These are phyloP conservation scores for Desmodus rotundus DNA, from an alignment of 2,113 vertebrate species.

Conservation along the genomic window DNA sequence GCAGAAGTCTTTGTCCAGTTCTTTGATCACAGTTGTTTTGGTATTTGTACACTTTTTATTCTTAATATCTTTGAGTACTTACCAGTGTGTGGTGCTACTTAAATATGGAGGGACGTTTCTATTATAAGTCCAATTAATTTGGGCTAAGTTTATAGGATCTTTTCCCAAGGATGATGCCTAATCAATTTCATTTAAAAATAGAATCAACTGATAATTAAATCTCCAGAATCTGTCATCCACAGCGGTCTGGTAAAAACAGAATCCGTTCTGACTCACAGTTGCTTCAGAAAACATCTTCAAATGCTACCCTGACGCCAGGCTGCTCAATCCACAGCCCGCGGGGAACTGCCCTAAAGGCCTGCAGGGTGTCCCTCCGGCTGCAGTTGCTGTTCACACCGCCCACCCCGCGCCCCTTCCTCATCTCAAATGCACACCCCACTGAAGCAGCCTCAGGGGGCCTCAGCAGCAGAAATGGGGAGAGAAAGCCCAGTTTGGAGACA, in stretches of 20 bases:
- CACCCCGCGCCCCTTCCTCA: too few relatives aligned
- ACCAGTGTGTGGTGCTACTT: neutral
- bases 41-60: neutral
- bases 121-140: neutral
- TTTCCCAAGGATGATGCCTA: neutral
- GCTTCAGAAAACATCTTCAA: neutral
- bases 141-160: neutral
- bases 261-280: neutral
- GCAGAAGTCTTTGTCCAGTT: neutral
- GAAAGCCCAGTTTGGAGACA: neutral
- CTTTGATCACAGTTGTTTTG: neutral
- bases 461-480: neutral
- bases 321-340: neutral
- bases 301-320: neutral
- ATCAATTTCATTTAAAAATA: slow-evolving; percentile 14
- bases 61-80: neutral
- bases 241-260: neutral
- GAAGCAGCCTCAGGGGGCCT: neutral
- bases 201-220: neutral
- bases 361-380: neutral
- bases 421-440: neutral
- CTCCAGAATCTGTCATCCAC: neutral
- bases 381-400: neutral
- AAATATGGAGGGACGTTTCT: neutral
- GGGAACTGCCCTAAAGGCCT: neutral